phyloP scores from a whole-genome alignment of 53 echinoderm and acorn worm species.

The Holothuria scabra region DNA sequence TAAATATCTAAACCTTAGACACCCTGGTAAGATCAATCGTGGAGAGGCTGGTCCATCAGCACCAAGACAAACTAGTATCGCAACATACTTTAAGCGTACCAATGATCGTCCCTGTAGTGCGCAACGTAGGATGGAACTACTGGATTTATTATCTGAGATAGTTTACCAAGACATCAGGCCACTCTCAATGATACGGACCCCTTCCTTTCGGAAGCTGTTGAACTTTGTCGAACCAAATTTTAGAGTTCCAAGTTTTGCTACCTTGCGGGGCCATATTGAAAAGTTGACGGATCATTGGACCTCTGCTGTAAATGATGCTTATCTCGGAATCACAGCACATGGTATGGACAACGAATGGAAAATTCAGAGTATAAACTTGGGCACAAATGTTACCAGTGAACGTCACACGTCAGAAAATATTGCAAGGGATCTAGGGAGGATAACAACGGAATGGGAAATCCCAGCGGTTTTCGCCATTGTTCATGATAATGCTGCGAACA shows the following conservation, averaged over 20 bases:
- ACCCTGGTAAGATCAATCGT: background rate
- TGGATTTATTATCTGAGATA: background rate
- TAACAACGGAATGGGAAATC: slow-evolving; percentile 8
- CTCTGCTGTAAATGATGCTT: slow-evolving; percentile 27
- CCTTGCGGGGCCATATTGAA: slow-evolving; percentile 7
- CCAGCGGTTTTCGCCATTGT: background rate
- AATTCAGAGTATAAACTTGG: slow-evolving; percentile 12
- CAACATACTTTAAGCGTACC: background rate
- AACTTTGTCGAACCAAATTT: slow-evolving; percentile 40
- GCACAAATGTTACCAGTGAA: slow-evolving; percentile 15
- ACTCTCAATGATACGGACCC: slow-evolving; percentile 4
- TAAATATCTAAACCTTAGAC: background rate
- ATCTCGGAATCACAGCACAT: slow-evolving; percentile 30
- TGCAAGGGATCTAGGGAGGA: background rate
- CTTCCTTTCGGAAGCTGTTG: slow-evolving; percentile 13
- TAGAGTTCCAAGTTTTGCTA: slow-evolving; percentile 2
- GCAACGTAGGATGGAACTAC: background rate
- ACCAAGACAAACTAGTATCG: background rate
- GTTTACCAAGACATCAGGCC: slow-evolving; percentile 24
- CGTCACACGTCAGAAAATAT: slow-evolving; percentile 36
- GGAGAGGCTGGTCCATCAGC: slow-evolving; percentile 4
- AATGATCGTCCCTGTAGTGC: slow-evolving; percentile 12
- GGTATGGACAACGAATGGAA: slow-evolving; percentile 21
- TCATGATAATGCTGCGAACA: slow-evolving; percentile 42
- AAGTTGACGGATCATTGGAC: slow-evolving; percentile 30